Evolutionary conservation across 2,797 vertebrate species (phyloP), one percentile per base, ranked within the genome.

Genomic region (Brachymystax lenok): DNA sequence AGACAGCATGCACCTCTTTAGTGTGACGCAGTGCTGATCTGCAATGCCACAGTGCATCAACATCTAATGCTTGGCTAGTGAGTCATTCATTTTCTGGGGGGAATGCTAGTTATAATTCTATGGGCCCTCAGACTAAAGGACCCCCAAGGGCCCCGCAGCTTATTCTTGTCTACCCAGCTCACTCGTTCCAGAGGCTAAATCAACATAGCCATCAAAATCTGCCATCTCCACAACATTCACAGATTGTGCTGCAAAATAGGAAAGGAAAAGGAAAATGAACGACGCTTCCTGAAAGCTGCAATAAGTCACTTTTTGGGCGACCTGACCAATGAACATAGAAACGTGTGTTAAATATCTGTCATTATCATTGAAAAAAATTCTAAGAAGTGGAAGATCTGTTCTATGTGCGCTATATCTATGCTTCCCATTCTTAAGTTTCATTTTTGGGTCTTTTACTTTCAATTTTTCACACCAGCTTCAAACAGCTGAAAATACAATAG

Each of bases 131-230:
- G 52, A 56, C 51, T 30, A 16, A 51, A 72, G 3, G 28, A 19
- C 51, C 27, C 51, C 71, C 27, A 17, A 19, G 70, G 27, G 51
- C 14, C 27, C 4, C 13, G 16, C 21, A 4, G 24, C 24, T 52
- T 30, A 54, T 28, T 54, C 24, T 72, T 33, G 51, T 72, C 51
- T 72, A 3, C 52, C 17, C 33, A 70, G 50, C 30, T 35, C 17
- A 19, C 71, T 19, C 24, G 50, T 71, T 77, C 87, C 82, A 87
- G 3, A 0, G 84, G 84, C 76, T 61, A 76, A 71, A 17, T 46
- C 78, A 88, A 78, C 83, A 77, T 19, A 81, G 79, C 83, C 83
- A 88, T 85, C 83, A 84, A 84, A 80, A 80, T 27, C 40, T 79
- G 21, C 71, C 84, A 89, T 89, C 83, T 75, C 76, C 51, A 7